phyloP scores from a whole-genome alignment of 35 echinoderm and acorn worm species.

The Lytechinus variegatus region DNA sequence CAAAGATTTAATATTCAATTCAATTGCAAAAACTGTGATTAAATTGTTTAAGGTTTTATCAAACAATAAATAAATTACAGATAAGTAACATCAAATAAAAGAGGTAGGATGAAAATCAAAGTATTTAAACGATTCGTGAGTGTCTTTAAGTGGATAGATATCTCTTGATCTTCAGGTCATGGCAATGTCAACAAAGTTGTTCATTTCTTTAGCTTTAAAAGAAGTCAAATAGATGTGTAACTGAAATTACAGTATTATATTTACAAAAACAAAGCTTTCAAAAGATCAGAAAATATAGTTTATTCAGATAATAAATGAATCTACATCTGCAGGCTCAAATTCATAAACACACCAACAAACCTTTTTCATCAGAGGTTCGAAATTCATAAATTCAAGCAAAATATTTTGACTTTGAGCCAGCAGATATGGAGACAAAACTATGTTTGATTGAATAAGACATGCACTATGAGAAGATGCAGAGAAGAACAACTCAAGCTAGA shows the following conservation, averaged over 20 bases:
- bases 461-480: background rate
- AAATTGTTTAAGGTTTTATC: too few relatives aligned
- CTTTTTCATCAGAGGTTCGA: background rate
- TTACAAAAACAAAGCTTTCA: background rate
- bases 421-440: background rate
- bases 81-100: background rate
- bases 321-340: background rate
- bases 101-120: background rate
- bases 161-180: background rate
- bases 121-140: background rate
- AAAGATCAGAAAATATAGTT: background rate
- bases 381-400: background rate
- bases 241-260: background rate
- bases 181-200: background rate
- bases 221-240: background rate
- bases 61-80: background rate
- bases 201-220: background rate
- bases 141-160: background rate
- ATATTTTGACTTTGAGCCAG: background rate
- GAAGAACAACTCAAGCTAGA: background rate
- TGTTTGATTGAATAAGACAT: conserved; percentile 26
- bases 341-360: background rate
- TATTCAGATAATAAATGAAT: background rate
- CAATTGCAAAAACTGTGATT: too few relatives aligned
- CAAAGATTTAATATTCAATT: too few relatives aligned